Evolutionary conservation across 2,888 invertebrate species (phyloP).

Genomic region (Harpagoxenus sublaevis): DNA sequence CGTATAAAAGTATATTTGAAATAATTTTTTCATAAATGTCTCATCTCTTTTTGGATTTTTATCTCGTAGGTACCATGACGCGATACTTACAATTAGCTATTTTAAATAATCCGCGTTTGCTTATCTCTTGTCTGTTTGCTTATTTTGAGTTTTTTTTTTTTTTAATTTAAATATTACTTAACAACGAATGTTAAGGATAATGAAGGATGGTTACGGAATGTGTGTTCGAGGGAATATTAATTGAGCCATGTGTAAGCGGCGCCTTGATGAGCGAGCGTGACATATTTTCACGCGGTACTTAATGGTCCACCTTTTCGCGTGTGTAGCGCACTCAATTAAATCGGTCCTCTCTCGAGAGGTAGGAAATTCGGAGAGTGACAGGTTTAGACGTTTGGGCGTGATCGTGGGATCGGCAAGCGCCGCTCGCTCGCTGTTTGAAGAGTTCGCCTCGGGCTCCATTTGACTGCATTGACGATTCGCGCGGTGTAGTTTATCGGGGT

Average conservation of each 20-base stretch:
- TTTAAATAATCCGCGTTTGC: neutral
- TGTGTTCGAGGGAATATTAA: neutral
- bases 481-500: constrained; percentile 72
- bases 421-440: constrained; percentile 42
- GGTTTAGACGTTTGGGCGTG: constrained; percentile 13
- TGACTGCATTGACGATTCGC: constrained; percentile 76
- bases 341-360: neutral
- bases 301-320: neutral
- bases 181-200: neutral
- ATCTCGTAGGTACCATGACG: neutral
- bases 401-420: constrained; percentile 41
- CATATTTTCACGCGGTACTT: neutral
- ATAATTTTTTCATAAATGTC: neutral
- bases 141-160: neutral
- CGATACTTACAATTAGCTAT: neutral
- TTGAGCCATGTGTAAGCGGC: neutral
- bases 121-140: neutral
- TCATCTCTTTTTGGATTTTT: neutral
- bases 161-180: neutral
- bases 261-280: neutral
- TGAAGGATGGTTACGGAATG: neutral
- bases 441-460: constrained; percentile 63
- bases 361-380: constrained; percentile 30
- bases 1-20: neutral
- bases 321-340: neutral